Evolutionary conservation across 2,888 invertebrate species (phyloP), one percentile per base, ranked within the genome.

Genomic region (Hypena proboscidalis): DNA sequence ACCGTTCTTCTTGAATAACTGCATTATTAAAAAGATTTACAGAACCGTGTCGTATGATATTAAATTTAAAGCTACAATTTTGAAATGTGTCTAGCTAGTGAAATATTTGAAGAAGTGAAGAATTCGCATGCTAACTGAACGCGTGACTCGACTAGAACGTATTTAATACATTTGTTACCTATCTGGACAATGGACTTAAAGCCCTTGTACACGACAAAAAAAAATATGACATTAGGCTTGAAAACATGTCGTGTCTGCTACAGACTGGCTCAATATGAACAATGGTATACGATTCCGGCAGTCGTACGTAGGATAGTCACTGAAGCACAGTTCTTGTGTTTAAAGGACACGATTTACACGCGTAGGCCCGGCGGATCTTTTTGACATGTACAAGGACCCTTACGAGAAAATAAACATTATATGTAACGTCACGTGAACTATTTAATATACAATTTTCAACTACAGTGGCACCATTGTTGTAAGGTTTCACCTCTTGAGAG

Each of bases 61-160:
- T 77, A 74, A 56, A 34, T 70, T 82, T 83, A 86, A 84, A 84
- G 77, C 83, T 86, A 86, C 77, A 81, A 82, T 83, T 83, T 74
- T 50, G 70, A 82, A 81, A 75, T 72, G 72, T 77, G 69, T 73
- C 83, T 85, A 84, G 68, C 83, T 85, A 86, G 56, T 71, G 69
- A 65, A 41, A 33, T 47, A 58, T 38, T 51, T 27, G 35, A 38
- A 54, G 54, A 57, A 44, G 53, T 59, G 53, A 54, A 57, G 60
- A 63, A 54, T 46, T 45, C 47, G 47, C 52, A 44, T 56, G 46
- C 52, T 14, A 35, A 40, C 4, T 7, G 33, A 17, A 46, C 41
- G 38, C 47, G 45, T 48, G 56, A 31, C 21, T 53, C 33, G 29
- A 39, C 37, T 58, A 50, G 38, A 45, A 33, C 20, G 38, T 48